These are phyloP conservation scores for Momotus momota DNA, from an alignment of 2,797 vertebrate genomes.

Conservation along the genomic window DNA sequence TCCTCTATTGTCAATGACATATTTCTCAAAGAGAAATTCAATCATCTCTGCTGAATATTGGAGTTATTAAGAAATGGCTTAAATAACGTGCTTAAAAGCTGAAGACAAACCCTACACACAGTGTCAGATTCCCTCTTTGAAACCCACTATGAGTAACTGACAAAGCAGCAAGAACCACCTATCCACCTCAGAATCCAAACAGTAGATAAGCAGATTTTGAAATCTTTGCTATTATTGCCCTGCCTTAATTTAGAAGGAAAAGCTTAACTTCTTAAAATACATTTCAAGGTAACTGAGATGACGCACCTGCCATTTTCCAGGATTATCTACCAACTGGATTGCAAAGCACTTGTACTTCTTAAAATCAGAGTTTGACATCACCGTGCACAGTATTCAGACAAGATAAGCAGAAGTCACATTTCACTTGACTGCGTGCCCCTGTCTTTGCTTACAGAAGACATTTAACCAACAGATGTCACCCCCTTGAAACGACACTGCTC, in stretches of 20 bases:
- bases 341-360: not conserved
- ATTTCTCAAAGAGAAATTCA: not conserved
- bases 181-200: not conserved
- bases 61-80: not conserved
- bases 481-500: not conserved
- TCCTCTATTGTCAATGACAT: not conserved
- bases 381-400: fast-evolving
- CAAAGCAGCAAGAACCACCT: not conserved
- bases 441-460: not conserved
- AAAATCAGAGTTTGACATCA: not conserved
- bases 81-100: not conserved
- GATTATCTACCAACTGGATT: not conserved
- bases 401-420: not conserved
- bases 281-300: not conserved
- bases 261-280: not conserved
- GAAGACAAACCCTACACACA: not conserved
- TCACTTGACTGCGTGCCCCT: not conserved
- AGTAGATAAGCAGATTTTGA: not conserved
- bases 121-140: not conserved
- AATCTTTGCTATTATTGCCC: not conserved
- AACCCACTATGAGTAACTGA: not conserved
- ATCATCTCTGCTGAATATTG: not conserved
- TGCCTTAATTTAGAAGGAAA: not conserved
- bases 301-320: not conserved
- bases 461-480: not conserved